Evolutionary conservation across 2,888 invertebrate genomes (phyloP), one percentile per base, ranked within the genome.

Genomic region (Lithosia quadra): DNA sequence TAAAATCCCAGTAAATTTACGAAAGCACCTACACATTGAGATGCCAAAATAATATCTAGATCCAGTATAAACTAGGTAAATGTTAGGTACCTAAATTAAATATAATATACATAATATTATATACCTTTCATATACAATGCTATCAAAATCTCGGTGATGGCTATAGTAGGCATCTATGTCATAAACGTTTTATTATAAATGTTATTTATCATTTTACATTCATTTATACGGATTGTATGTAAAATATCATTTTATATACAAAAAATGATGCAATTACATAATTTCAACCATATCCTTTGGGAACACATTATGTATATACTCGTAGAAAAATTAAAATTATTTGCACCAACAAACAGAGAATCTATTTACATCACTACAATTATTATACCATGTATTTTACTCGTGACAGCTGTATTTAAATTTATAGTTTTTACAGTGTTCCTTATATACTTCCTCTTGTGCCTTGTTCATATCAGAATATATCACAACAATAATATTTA

Each of bases 401-500:
- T n/a, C n/a, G 18, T 21, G 36, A 24, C 39, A 18, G 15, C 15
- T 60, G 22, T 9, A 24, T 22, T 39, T 24, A 24, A 33, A 36
- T 39, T 10, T 60, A 60, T 60, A 22, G 18, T 9, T 60, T 60
- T 60, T 24, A 21, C 39, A 22, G 34, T 36, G 22, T 39, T 18
- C 22, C 22, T 53, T 33, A 8, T 22, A 59, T 43, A 39, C 53
- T 64, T 67, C 66, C 60, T 61, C 62, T 72, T 77, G 85, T 85
- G 85, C 85, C 85, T 85, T 84, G 22, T 73, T 74, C 76, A 76
- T 80, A 82, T 74, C 69, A 77, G 18, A 67, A 63, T 22, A 67
- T 67, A 69, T 63, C 63, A 28, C 33, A 39, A 63, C 53, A 62
- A 34, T 63, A 58, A 49, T 8, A 11, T 49, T 49, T 49, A 49